Percentiles rank a stretch among this genome's conserved stretches.
Evolutionary conservation across 2,888 invertebrate species (phyloP).

Genomic region (Orthonevra nobilis): DNA sequence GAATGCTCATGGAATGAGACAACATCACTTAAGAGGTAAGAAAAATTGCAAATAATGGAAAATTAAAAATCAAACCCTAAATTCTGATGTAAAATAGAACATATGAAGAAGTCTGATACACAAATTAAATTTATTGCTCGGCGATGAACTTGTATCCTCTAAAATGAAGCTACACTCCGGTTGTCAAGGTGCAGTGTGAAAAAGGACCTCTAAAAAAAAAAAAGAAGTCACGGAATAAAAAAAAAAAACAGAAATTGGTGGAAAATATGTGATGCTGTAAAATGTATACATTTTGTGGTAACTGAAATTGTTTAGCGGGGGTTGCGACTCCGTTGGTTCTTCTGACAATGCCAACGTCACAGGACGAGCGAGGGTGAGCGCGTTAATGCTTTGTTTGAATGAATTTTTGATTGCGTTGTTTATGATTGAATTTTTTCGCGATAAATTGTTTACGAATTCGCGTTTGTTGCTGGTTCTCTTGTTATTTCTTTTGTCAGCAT

Average conservation of each 20-base stretch:
- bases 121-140: slow-evolving; percentile 64
- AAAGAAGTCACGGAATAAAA: slow-evolving; percentile 45
- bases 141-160: slow-evolving; percentile 8
- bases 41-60: slow-evolving; percentile 13
- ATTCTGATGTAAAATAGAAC: neutral
- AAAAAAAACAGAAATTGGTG: slow-evolving; percentile 51
- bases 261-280: slow-evolving; percentile 49
- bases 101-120: neutral
- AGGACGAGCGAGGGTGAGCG: slow-evolving; percentile 54
- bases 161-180: neutral
- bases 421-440: slow-evolving; percentile 79
- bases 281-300: slow-evolving; percentile 65
- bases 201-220: slow-evolving; percentile 39
- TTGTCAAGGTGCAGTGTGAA: neutral
- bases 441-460: slow-evolving; percentile 75
- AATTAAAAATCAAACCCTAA: slow-evolving; percentile 45
- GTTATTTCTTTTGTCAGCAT: slow-evolving; percentile 6
- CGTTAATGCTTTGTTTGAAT: slow-evolving; percentile 80
- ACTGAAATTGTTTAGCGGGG: slow-evolving; percentile 45
- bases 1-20: neutral
- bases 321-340: slow-evolving; percentile 26
- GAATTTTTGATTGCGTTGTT: slow-evolving; percentile 81
- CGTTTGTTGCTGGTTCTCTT: slow-evolving; percentile 10
- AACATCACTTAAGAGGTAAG: no score
- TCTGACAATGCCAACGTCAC: slow-evolving; percentile 11